Base-by-base conservation (phyloP, 2,888 invertebrate species). In the Ophraella communa region DNA sequence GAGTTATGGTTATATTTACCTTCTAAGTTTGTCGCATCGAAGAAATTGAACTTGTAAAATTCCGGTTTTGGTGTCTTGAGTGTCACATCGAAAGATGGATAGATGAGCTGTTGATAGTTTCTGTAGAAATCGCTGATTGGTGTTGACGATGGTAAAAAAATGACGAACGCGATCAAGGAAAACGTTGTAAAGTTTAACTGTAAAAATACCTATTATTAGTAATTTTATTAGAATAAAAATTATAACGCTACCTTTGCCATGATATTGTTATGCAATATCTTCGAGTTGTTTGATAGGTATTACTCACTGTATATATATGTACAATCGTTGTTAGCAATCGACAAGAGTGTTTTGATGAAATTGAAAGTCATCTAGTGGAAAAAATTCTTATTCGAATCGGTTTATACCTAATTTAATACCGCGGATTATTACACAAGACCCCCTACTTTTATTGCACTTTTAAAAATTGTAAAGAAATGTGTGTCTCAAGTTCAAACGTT, bases 401-500 rank as follows among this genome's bases (percentile, higher is more conserved):
- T 23, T 27, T 54, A 27, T 65, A 62, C n/a, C n/a, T n/a, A n/a
- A n/a, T n/a, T n/a, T n/a, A n/a, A 58, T 58, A 58, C 58, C 62
- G 54, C 65, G 58, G 53, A 62, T 47, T 49, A 18, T 60, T 18
- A 42, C 52, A 51, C 14, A 27, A 51, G 44, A 52, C 62, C 65
- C 65, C 54, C 58, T 42, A 58, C 62, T 65, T 51, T 17, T 60
- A 14, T 21, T 59, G 23, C 42, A 35, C 21, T 17, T 47, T 35
- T 44, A 55, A 61, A 30, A 27, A 56, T 49, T 30, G n/a, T n/a
- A n/a, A n/a, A n/a, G n/a, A n/a, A n/a, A n/a, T n/a, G n/a, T 35
- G 20, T 24, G 62, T 62, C 56, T 61, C 65, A 65, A 65, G 65
- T 65, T 65, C 65, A 65, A 17, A 47, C 11, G 20, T 20, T 3